Conservation (phyloP, 1,140 invertebrate genomes). For the Penaeus indicus region DNA sequence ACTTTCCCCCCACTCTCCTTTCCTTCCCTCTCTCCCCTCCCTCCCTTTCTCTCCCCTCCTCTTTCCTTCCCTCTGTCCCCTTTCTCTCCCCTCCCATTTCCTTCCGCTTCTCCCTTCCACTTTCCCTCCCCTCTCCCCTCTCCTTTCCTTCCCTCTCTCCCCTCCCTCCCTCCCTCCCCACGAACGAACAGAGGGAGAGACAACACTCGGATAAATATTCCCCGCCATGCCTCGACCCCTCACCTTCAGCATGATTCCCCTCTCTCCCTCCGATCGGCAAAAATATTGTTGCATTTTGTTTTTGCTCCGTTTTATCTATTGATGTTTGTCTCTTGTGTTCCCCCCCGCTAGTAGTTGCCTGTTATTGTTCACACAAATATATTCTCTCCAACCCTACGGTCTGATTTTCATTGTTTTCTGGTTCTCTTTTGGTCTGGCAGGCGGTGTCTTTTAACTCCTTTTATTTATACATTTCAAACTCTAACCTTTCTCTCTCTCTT, state of each 20-base stretch:
- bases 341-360: constrained; percentile 51
- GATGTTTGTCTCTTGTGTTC: constrained; percentile 53
- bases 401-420: constrained; percentile 59
- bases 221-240: background rate
- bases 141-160: too few relatives aligned
- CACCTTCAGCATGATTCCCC: background rate
- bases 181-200: too few relatives aligned
- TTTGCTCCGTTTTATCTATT: constrained; percentile 54
- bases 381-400: constrained; percentile 43
- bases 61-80: too few relatives aligned
- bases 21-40: too few relatives aligned
- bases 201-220: too few relatives aligned
- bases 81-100: too few relatives aligned
- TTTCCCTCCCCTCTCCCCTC: too few relatives aligned
- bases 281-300: constrained; percentile 61
- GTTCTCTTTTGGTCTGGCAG: constrained; percentile 19
- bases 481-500: too few relatives aligned
- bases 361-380: constrained; percentile 52
- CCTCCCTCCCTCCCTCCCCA: too few relatives aligned
- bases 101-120: too few relatives aligned
- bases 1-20: too few relatives aligned
- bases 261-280: constrained; percentile 48
- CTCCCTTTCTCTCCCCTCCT: too few relatives aligned
- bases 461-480: constrained; percentile 10
- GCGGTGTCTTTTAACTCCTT: constrained; percentile 24